These are phyloP conservation scores for Psammodynastes pulverulentus DNA, from an alignment of 2,113 vertebrate genomes.

Conservation along the genomic window DNA sequence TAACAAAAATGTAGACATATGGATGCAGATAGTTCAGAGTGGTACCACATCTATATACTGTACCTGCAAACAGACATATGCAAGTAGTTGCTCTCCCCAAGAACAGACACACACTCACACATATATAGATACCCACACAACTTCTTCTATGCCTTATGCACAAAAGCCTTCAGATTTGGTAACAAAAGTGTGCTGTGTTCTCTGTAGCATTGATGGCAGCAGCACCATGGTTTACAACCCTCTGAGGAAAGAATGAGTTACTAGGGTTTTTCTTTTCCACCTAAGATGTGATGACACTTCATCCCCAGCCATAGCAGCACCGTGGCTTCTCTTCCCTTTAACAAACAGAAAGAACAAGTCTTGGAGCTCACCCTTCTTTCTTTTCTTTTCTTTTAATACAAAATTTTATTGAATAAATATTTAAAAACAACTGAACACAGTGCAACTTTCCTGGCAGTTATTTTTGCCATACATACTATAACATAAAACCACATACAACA, in stretches of 20 bases:
- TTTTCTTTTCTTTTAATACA: too few relatives aligned
- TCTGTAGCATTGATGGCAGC: not conserved
- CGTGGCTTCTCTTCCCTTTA: not conserved
- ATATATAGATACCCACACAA: not conserved
- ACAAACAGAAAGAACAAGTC: not conserved
- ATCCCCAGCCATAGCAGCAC: not conserved
- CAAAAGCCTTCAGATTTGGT: not conserved
- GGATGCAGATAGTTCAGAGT: not conserved
- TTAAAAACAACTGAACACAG: too few relatives aligned
- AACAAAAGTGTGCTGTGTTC: not conserved
- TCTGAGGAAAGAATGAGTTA: not conserved
- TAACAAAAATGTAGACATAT: not conserved
- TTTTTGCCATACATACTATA: too few relatives aligned
- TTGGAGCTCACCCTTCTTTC: not conserved
- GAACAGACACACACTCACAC: not conserved
- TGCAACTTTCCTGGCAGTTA: too few relatives aligned
- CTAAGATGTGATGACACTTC: not conserved
- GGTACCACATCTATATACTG: not conserved
- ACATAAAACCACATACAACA: too few relatives aligned
- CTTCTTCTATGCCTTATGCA: not conserved
- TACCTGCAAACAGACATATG: not conserved
- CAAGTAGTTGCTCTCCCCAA: not conserved
- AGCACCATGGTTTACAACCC: not conserved
- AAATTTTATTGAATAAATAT: too few relatives aligned
- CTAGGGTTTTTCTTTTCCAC: not conserved